Conservation (phyloP, 2,113 vertebrate genomes). For the Gambusia holbrooki region DNA sequence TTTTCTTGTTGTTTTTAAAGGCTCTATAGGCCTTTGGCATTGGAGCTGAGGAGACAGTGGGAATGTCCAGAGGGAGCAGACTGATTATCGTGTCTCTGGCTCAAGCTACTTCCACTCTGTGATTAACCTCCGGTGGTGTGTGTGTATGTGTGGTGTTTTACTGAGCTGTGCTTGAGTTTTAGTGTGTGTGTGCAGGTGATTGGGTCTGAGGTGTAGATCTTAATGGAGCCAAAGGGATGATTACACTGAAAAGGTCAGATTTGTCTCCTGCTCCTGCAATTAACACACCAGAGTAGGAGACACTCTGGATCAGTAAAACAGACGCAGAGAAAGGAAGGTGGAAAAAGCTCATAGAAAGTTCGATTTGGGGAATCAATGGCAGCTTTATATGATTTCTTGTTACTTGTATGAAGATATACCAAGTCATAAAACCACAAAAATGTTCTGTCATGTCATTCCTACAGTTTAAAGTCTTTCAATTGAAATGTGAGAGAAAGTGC, state of each 20-base stretch:
- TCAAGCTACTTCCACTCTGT: slow-evolving; percentile 52
- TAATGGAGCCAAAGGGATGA: slow-evolving; percentile 65
- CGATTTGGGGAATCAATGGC: neutral
- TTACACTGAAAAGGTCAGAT: slow-evolving; percentile 70
- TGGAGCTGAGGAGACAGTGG: slow-evolving; percentile 23
- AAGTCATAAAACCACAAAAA: no score
- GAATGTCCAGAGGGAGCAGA: slow-evolving; percentile 45
- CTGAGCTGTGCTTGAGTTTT: slow-evolving; percentile 20
- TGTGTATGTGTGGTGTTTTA: slow-evolving; percentile 22
- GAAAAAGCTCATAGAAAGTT: neutral
- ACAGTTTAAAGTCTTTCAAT: no score
- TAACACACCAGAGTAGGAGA: slow-evolving; percentile 37
- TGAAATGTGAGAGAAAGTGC: no score
- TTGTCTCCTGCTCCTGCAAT: slow-evolving; percentile 64
- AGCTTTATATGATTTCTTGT: neutral
- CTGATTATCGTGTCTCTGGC: slow-evolving; percentile 53
- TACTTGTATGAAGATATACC: no score
- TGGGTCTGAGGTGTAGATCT: slow-evolving; percentile 53
- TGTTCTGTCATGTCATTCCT: no score
- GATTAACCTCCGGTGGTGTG: slow-evolving; percentile 58
- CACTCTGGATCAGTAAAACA: slow-evolving; percentile 15
- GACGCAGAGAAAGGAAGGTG: slow-evolving; percentile 12
- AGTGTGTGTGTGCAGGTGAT: slow-evolving; percentile 39
- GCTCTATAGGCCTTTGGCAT: slow-evolving; percentile 5
- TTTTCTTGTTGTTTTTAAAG: slow-evolving; percentile 17